A percentile compares a stretch with the other conserved stretches of the same genome.
phyloP scores from a whole-genome alignment of 2,797 vertebrate genomes.

The Tinamus major region DNA sequence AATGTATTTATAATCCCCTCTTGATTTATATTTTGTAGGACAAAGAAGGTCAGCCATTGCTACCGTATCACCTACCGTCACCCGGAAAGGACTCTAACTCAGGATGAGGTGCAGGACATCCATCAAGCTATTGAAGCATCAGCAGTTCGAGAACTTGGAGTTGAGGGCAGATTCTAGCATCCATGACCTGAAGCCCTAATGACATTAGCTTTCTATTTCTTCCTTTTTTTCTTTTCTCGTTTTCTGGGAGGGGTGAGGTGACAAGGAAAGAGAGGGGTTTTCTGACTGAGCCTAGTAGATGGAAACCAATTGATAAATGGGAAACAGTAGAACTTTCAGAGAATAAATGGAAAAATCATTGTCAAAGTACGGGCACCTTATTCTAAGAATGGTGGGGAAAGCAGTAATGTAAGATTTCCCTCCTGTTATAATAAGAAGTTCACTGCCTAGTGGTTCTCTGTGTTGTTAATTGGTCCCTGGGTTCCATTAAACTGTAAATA shows the following conservation, averaged over 20 bases:
- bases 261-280: not conserved
- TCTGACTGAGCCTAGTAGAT: not conserved
- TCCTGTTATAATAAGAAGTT: constrained; percentile 39
- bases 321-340: constrained; percentile 6
- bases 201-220: not conserved
- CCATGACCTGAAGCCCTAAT: not conserved
- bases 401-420: not conserved
- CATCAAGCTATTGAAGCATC: constrained; percentile 84
- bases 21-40: constrained; percentile 80
- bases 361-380: constrained; percentile 25
- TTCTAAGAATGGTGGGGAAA: constrained; percentile 38
- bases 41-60: constrained; percentile 88
- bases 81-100: constrained; percentile 90
- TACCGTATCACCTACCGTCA: constrained; percentile 92
- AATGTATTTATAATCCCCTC: not conserved
- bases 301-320: not conserved
- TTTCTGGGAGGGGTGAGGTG: not conserved
- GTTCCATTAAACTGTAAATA: constrained; percentile 64
- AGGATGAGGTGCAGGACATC: constrained; percentile 84
- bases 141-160: constrained; percentile 84
- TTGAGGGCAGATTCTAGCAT: constrained; percentile 88
- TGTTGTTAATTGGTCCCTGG: constrained; percentile 68
- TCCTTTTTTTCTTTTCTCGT: not conserved
- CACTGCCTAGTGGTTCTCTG: constrained; percentile 26
- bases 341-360: constrained; percentile 75